Percentiles rank a stretch among this genome's conserved stretches.
These are phyloP conservation scores for Tautogolabrus adspersus DNA, from an alignment of 2,113 vertebrate species.

Conservation along the genomic window DNA sequence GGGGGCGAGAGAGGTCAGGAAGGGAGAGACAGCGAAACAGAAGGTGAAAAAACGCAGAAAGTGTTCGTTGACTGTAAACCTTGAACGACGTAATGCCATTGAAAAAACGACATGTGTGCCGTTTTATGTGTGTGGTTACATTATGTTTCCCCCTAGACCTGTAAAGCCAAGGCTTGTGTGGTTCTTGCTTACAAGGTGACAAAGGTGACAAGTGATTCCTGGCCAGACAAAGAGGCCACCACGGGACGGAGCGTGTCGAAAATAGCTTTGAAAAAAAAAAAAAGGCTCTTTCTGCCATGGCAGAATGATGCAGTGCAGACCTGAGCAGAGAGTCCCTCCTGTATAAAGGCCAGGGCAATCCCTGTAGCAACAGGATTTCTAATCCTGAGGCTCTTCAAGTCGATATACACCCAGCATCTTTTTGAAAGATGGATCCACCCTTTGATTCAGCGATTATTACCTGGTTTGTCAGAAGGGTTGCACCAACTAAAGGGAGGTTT, in stretches of 20 bases:
- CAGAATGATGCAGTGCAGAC: constrained; percentile 69
- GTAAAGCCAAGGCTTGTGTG: constrained; percentile 20
- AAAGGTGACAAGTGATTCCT: constrained; percentile 71
- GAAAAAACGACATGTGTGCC: constrained; percentile 1
- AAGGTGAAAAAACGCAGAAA: constrained; percentile 31
- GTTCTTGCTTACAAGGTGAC: constrained; percentile 63
- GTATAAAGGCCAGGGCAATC: constrained; percentile 60
- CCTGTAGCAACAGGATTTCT: constrained; percentile 56
- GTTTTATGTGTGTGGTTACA: constrained; percentile 3
- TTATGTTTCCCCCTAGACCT: constrained; percentile 1
- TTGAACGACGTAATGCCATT: constrained; percentile 1
- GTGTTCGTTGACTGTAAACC: constrained; percentile 8
- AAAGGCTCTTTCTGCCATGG: constrained; percentile 56
- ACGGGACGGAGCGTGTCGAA: constrained; percentile 44
- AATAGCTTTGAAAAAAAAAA: constrained; percentile 62
- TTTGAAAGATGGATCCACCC: constrained; percentile 37
- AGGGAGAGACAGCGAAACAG: constrained; percentile 39
- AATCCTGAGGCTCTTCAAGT: constrained; percentile 45
- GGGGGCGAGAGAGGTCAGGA: constrained; percentile 26
- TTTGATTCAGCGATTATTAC: constrained; percentile 42
- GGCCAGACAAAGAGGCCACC: constrained; percentile 69
- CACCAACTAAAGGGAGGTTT: no score
- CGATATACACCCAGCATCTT: constrained; percentile 34
- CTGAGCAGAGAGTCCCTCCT: constrained; percentile 50
- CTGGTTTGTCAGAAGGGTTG: constrained; percentile 21